A percentile compares a stretch with the other conserved stretches of the same genome.
These are phyloP conservation scores for Eriosoma lanigerum DNA, from an alignment of 1,140 invertebrate species.

Conservation along the genomic window DNA sequence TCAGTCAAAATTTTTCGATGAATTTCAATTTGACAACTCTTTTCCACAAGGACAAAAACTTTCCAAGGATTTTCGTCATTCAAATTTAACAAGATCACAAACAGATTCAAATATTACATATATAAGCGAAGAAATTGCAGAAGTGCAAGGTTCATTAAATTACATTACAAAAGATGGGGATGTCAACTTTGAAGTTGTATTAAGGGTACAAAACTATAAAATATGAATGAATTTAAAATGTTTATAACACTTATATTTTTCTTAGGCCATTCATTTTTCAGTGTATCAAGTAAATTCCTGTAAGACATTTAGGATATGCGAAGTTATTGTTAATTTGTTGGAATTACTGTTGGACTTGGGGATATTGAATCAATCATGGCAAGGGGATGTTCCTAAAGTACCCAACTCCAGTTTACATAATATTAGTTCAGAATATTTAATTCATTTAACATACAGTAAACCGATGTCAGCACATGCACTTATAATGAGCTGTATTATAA, in stretches of 20 bases:
- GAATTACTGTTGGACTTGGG: constrained; percentile 87
- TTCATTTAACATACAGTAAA: constrained; percentile 39
- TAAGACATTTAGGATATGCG: constrained; percentile 82
- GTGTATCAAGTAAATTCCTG: constrained; percentile 74
- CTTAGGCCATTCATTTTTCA: constrained; percentile 81
- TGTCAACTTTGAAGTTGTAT: constrained; percentile 85
- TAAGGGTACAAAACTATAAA: constrained; percentile 67
- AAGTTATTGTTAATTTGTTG: constrained; percentile 85
- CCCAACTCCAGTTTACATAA: background rate
- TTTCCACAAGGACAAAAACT: constrained; percentile 58
- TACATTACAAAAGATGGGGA: constrained; percentile 96
- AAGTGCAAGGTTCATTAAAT: constrained; percentile 83
- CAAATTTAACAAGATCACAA: constrained; percentile 79
- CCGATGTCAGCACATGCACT: constrained; percentile 60
- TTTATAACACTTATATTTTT: constrained; percentile 52
- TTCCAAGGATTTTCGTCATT: constrained; percentile 59
- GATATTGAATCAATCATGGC: constrained; percentile 66
- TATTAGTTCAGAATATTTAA: constrained; percentile 5
- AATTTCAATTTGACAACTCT: constrained; percentile 60
- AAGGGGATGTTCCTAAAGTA: constrained; percentile 2
- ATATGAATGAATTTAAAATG: background rate
- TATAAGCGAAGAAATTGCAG: constrained; percentile 69
- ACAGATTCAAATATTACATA: constrained; percentile 95
- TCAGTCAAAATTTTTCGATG: constrained; percentile 21
- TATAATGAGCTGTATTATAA: constrained; percentile 61